These are phyloP conservation scores for Lycaena phlaeas DNA, from an alignment of 2,888 invertebrate species.

Conservation along the genomic window DNA sequence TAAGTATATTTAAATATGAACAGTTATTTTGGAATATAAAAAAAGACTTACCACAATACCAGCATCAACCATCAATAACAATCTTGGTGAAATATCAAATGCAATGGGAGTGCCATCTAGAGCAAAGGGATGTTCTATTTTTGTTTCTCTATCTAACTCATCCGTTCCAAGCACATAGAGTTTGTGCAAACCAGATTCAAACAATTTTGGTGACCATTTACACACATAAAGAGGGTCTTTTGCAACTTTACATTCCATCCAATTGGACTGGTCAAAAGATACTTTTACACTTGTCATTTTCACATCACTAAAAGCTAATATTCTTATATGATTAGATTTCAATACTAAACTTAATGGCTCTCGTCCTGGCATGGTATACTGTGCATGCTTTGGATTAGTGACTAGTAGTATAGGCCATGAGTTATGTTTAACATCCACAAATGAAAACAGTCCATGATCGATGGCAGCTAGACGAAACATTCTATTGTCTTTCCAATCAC, in stretches of 20 bases:
- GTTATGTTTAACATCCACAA: slow-evolving; percentile 82
- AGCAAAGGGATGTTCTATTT: slow-evolving; percentile 81
- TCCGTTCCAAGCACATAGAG: slow-evolving; percentile 76
- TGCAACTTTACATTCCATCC: slow-evolving; percentile 74
- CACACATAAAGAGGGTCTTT: slow-evolving; percentile 81
- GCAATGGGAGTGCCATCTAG: slow-evolving; percentile 79
- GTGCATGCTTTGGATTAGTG: slow-evolving; percentile 92
- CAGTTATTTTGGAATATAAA: too few relatives aligned
- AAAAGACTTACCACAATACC: slow-evolving; percentile 75
- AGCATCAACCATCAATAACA: slow-evolving; percentile 85
- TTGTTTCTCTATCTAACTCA: slow-evolving; percentile 66
- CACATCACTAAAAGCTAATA: slow-evolving; percentile 83
- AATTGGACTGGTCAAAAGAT: slow-evolving; percentile 76
- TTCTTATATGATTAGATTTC: slow-evolving; percentile 85
- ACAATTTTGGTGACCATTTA: slow-evolving; percentile 80
- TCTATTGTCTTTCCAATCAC: slow-evolving; percentile 94
- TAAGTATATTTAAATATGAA: too few relatives aligned
- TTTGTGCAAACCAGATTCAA: slow-evolving; percentile 77
- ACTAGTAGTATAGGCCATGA: slow-evolving; percentile 88
- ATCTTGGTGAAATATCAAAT: slow-evolving; percentile 78
- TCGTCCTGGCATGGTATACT: slow-evolving; percentile 79
- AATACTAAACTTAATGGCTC: slow-evolving; percentile 79
- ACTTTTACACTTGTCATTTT: slow-evolving; percentile 77
- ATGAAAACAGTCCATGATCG: slow-evolving; percentile 91
- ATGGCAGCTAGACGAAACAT: slow-evolving; percentile 88